phyloP scores from a whole-genome alignment of 1,140 invertebrate species.

The Andrena cerasifolii region DNA sequence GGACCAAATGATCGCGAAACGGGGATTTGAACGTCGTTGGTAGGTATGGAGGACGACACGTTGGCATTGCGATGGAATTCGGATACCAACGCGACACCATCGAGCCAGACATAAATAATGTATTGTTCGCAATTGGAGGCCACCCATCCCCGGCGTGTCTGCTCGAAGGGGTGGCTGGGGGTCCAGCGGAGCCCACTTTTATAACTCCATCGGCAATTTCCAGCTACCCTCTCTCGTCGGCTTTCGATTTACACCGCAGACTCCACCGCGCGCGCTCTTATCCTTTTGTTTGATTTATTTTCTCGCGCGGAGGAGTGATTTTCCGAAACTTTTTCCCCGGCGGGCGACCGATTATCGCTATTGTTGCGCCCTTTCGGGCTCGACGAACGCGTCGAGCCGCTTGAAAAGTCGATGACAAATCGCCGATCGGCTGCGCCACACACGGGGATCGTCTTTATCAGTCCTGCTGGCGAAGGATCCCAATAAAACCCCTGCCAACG shows the following conservation, averaged over 20 bases:
- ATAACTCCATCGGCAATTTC: slow-evolving; percentile 78
- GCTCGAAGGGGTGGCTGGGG: slow-evolving; percentile 61
- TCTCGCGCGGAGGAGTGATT: slow-evolving; percentile 40
- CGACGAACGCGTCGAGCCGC: neutral
- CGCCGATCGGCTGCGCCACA: neutral
- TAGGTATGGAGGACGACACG: slow-evolving; percentile 13
- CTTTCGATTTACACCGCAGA: slow-evolving; percentile 68
- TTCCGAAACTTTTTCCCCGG: slow-evolving; percentile 30
- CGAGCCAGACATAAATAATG: slow-evolving; percentile 66
- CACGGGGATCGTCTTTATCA: neutral
- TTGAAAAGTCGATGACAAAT: slow-evolving; percentile 44
- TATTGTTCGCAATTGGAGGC: slow-evolving; percentile 67
- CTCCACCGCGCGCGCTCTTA: slow-evolving; percentile 19
- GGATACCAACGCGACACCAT: slow-evolving; percentile 49
- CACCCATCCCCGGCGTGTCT: slow-evolving; percentile 48
- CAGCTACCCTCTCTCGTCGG: slow-evolving; percentile 67
- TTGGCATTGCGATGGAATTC: slow-evolving; percentile 64
- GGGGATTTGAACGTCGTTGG: neutral
- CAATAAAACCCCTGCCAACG: too few species aligned
- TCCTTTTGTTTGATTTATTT: slow-evolving; percentile 69
- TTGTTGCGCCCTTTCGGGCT: slow-evolving; percentile 25
- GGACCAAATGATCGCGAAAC: neutral
- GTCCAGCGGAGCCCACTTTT: slow-evolving; percentile 71
- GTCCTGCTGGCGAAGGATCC: neutral
- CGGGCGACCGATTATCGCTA: slow-evolving; percentile 47